These are phyloP conservation scores for Chrysolina americana DNA, from an alignment of 2,888 invertebrate genomes.

Conservation along the genomic window DNA sequence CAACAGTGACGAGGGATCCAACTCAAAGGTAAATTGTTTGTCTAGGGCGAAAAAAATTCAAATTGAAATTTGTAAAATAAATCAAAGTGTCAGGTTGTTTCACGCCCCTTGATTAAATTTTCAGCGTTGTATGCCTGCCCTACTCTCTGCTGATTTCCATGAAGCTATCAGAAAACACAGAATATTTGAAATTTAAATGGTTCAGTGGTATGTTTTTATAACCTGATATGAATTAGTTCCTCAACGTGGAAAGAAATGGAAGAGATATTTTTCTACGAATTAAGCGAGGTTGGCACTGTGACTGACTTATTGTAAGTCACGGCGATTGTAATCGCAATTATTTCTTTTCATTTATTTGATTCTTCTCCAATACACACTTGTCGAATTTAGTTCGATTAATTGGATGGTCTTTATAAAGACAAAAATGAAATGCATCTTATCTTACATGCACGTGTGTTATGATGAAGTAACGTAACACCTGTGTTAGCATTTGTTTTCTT, in stretches of 20 bases:
- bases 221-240: not conserved
- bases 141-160: slow-evolving; percentile 18
- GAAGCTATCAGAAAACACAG: slow-evolving; percentile 22
- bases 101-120: slow-evolving; percentile 58
- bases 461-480: too few species aligned
- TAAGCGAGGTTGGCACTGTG: too few species aligned
- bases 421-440: too few species aligned
- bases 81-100: slow-evolving; percentile 59
- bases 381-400: too few species aligned
- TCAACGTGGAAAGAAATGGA: not conserved
- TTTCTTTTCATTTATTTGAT: too few species aligned
- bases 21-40: slow-evolving; percentile 25
- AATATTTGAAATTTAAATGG: slow-evolving; percentile 22
- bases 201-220: slow-evolving; percentile 10
- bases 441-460: too few species aligned
- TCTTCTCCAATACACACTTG: too few species aligned
- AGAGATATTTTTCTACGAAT: too few species aligned
- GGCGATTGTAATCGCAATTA: too few species aligned
- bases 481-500: too few species aligned
- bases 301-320: too few species aligned
- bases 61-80: slow-evolving; percentile 62
- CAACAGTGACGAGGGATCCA: slow-evolving; percentile 33
- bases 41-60: slow-evolving; percentile 52
- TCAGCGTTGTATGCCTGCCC: slow-evolving; percentile 53
- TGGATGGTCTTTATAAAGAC: too few species aligned